Evolutionary conservation across 2,888 invertebrate genomes (phyloP), one percentile per base, ranked within the genome.

Genomic region (Dinocampus coccinellae): DNA sequence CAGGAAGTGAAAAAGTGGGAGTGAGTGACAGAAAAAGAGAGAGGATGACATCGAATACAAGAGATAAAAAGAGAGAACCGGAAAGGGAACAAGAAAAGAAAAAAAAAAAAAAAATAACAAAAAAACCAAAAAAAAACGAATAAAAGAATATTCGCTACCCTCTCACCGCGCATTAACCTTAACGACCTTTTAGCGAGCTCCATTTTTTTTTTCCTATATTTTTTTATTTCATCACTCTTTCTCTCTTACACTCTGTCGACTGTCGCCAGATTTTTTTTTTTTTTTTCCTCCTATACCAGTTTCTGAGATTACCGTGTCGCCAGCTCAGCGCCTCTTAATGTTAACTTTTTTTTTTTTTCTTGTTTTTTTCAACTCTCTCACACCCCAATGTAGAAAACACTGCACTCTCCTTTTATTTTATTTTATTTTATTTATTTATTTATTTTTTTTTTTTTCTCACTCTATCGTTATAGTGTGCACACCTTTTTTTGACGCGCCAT

Each of bases 311-410:
- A 82, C 82, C 81, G 81, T 83, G 82, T 82, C 83, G 82, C 82
- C 77, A 81, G 80, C 82, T 83, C 83, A 83, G 83, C 83, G 82
- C 80, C 81, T 83, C 83, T 83, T 83, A 83, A 83, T 82, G 83
- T 82, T 81, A 72, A 74, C 79, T 83, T 81, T 82, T 83, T 82
- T 76, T 76, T 72, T 20, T 29, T 70, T 52, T 33, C 65, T 29
- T 16, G n/a, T n/a, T n/a, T n/a, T n/a, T n/a, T n/a, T n/a, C n/a
- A n/a, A n/a, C n/a, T n/a, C n/a, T n/a, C n/a, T n/a, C n/a, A n/a
- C n/a, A n/a, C 39, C 69, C 70, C 57, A 39, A 34, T 47, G 16
- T 42, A 66, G 22, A 16, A 63, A 52, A 58, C 68, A 26, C 39
- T 47, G 47, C 47, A 42, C 71, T 7, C 58, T 22, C n/a, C 26